Conservation (phyloP, 2,888 invertebrate species). For the Orthosia gracilis region DNA sequence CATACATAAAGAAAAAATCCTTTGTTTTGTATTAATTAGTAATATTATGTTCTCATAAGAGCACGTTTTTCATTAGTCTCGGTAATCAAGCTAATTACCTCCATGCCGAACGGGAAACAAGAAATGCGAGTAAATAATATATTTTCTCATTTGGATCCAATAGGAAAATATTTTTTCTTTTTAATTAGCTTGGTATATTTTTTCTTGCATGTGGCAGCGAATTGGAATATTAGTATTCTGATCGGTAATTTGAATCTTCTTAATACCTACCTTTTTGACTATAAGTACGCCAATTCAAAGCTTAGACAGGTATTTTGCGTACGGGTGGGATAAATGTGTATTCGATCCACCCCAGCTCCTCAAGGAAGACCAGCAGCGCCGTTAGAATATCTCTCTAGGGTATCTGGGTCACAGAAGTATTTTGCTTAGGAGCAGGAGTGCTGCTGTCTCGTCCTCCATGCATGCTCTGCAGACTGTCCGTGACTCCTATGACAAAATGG, state of each 20-base stretch:
- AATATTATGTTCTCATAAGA: conserved; percentile 25
- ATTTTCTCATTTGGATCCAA: conserved; percentile 24
- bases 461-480: too few relatives aligned
- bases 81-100: conserved; percentile 52
- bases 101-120: conserved; percentile 36
- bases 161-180: conserved; percentile 24
- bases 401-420: too few relatives aligned
- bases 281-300: background rate
- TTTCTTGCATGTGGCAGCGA: background rate
- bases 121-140: conserved; percentile 36
- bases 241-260: background rate
- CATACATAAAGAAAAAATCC: conserved; percentile 10
- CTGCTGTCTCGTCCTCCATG: too few relatives aligned
- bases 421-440: too few relatives aligned
- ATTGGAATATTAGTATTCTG: background rate
- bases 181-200: conserved; percentile 1
- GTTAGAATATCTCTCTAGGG: too few relatives aligned
- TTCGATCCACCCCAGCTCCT: too few relatives aligned
- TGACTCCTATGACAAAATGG: too few relatives aligned
- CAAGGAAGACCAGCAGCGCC: too few relatives aligned
- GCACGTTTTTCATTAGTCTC: conserved; percentile 41
- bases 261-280: background rate
- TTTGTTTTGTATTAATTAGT: conserved; percentile 52
- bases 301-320: background rate
- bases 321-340: too few relatives aligned